These are phyloP conservation scores for Dynastes grantii DNA, from an alignment of 2,888 invertebrate genomes.

Conservation along the genomic window DNA sequence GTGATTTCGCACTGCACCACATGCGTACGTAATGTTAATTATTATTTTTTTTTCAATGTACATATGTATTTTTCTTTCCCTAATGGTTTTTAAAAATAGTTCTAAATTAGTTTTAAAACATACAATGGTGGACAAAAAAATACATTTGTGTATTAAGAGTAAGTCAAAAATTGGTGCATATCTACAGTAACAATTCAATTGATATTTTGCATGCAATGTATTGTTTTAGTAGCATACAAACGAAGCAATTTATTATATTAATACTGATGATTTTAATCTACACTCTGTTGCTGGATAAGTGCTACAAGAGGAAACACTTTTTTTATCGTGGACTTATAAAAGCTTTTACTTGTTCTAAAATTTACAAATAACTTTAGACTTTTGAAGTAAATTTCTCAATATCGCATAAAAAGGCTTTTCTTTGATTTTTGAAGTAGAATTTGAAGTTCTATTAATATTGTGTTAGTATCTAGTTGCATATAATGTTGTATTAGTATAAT, in stretches of 20 bases:
- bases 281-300: neutral
- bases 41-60: neutral
- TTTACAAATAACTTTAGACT: no score
- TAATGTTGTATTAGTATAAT: no score
- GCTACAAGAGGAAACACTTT: neutral
- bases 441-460: no score
- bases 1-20: neutral
- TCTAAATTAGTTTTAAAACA: neutral
- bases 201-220: neutral
- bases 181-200: neutral
- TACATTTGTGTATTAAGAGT: neutral
- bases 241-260: no score
- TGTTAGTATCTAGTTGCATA: no score
- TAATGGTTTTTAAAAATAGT: neutral
- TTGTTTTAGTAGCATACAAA: neutral
- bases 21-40: neutral
- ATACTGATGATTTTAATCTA: neutral
- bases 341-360: no score
- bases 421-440: no score
- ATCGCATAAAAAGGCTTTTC: no score
- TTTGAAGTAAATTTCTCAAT: neutral
- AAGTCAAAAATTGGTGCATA: no score
- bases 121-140: neutral
- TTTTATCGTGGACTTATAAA: no score
- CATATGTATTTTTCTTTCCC: neutral